phyloP scores from a whole-genome alignment of 1,140 invertebrate species.

The Drosophila dunni region DNA sequence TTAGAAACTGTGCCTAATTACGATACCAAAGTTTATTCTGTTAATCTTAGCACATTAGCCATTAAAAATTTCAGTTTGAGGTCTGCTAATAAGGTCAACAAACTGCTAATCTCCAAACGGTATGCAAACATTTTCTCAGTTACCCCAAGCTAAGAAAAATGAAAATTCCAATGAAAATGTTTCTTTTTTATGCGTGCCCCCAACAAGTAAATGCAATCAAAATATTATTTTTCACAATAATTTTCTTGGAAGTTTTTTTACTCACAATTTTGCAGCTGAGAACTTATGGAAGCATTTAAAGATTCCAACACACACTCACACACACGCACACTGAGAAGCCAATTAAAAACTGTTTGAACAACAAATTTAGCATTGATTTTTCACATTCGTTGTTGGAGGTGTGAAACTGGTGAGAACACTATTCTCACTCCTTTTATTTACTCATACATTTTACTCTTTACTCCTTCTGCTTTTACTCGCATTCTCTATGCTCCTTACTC shows the following conservation, averaged over 20 bases:
- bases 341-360: constrained; percentile 42
- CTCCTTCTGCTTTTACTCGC: not conserved
- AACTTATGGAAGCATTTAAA: not conserved
- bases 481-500: not conserved
- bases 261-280: not conserved
- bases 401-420: constrained; percentile 40
- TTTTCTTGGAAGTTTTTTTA: not conserved
- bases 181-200: not conserved
- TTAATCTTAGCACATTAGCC: not conserved
- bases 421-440: constrained; percentile 25
- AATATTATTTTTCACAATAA: not conserved
- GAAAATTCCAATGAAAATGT: not conserved
- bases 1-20: not conserved
- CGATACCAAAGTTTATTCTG: not conserved
- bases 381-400: constrained; percentile 34
- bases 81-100: not conserved
- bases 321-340: not conserved
- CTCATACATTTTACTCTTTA: constrained; percentile 37
- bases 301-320: not conserved
- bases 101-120: not conserved
- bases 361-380: constrained; percentile 64
- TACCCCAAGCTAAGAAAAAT: not conserved
- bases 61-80: not conserved
- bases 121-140: no score
- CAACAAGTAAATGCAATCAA: not conserved